Base-by-base conservation (phyloP, 1,140 invertebrate genomes). In the Copidosoma floridanum region DNA sequence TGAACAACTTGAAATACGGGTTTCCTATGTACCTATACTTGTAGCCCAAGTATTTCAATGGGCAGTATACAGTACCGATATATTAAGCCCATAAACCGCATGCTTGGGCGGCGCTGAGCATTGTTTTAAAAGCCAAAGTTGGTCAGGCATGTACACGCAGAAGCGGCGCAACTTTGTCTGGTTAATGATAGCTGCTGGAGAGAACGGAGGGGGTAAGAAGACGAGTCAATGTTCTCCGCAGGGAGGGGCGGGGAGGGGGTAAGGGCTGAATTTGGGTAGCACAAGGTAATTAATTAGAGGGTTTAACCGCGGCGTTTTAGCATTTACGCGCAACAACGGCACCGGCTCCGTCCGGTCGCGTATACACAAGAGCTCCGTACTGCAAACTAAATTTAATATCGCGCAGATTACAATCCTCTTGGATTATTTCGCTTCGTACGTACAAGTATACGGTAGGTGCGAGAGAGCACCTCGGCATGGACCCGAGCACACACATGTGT, bases 301-400 rank as follows among this genome's bases (percentile, higher is more conserved):
- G 64, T 68, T 71, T 70, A 66, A 70, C 69, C 65, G 58, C 60
- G 61, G 66, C 67, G 62, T 74, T 75, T 70, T 70, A 73, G 69
- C n/a, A n/a, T 73, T 66, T 72, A 72, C 63, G 65, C 63, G 65
- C 67, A n/a, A n/a, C n/a, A n/a, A n/a, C n/a, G n/a, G n/a, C n/a
- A n/a, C n/a, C n/a, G n/a, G n/a, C n/a, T n/a, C n/a, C n/a, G n/a
- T n/a, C n/a, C n/a, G n/a, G n/a, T n/a, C n/a, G n/a, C n/a, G n/a
- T n/a, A n/a, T n/a, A n/a, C n/a, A n/a, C n/a, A n/a, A n/a, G n/a
- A n/a, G n/a, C n/a, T n/a, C n/a, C n/a, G n/a, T 29, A 32, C 41
- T 55, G 63, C 67, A 67, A 73, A 74, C 73, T 74, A 72, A 75
- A 76, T 76, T 76, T 74, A 76, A 75, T 75, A 73, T 72, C 65